Base-by-base conservation (phyloP, 2,113 vertebrate species). In the Paratilapia polleni region DNA sequence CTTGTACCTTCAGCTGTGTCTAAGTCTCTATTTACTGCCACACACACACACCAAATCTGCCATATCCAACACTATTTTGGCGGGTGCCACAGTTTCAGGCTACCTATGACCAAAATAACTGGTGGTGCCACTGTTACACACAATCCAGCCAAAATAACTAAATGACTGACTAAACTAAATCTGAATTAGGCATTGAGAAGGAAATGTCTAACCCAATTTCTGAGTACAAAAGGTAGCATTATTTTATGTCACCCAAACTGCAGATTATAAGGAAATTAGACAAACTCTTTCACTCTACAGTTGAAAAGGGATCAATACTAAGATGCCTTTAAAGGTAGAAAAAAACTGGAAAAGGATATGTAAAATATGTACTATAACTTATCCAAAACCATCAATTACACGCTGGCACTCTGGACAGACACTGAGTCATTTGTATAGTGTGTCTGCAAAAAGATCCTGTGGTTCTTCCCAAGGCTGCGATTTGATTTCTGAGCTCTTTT, bases 401-500 rank as follows among this genome's bases (percentile, higher is more conserved):
- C 88, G 83, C 74, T 91, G 90, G 90, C 84, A 82, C 85, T 68
- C 74, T 49, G 90, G 79, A 88, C 85, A 92, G 91, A 90, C 89
- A 87, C 84, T 88, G 93, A 94, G 90, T 94, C 91, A 92, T 92
- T 93, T 94, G 90, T 91, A 89, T 91, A 89, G 91, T 83, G 81
- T 87, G 90, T 94, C 94, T 94, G 87, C 91, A 94, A 92, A 95
- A 93, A 93, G 88, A 94, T 92, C 82, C 78, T 93, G 94, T 91
- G 94, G 94, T 94, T 95, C 90, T 94, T 93, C 93, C 82, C 73
- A 93, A 94, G 90, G 92, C 93, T 93, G 77, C 91, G 57, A 94
- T 96, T 95, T 92, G 73, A 94, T 93, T 82, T 85, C 82, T 78
- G 87, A 28, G 74, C 87, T 82, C 90, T 77, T 87, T 86, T 88